Percentiles rank a stretch among this genome's conserved stretches.
These are phyloP conservation scores for Triplophysa tibetana DNA, from an alignment of 2,113 vertebrate genomes.

Conservation along the genomic window DNA sequence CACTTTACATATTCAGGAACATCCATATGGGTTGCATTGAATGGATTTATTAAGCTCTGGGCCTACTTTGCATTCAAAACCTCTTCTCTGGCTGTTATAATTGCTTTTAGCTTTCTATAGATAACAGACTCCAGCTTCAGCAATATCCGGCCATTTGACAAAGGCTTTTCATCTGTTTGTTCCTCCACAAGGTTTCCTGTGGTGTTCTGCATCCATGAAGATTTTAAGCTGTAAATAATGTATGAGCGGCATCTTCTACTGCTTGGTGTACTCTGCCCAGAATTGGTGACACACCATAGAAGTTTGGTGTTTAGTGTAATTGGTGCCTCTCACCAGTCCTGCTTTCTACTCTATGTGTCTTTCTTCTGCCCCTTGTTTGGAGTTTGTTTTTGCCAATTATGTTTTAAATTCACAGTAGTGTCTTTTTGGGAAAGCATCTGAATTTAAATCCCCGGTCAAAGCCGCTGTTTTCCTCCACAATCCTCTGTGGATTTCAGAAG, in stretches of 20 bases:
- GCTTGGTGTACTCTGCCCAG: not conserved
- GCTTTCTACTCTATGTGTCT: not conserved
- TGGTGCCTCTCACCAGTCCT: not conserved
- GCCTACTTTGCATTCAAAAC: constrained; percentile 32
- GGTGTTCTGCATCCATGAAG: constrained; percentile 10
- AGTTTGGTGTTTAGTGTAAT: not conserved
- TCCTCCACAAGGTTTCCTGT: constrained; percentile 2
- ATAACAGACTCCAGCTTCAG: constrained; percentile 43
- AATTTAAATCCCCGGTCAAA: constrained; percentile 11
- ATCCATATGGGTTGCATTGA: constrained; percentile 11
- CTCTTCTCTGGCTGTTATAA: constrained; percentile 30
- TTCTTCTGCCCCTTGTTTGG: not conserved
- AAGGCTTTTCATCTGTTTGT: constrained; percentile 44
- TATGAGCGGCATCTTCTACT: constrained; percentile 16
- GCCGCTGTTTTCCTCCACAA: constrained; percentile 55
- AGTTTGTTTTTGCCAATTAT: not conserved
- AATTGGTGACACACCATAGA: not conserved
- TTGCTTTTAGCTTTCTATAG: constrained; percentile 38
- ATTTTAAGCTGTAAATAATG: constrained; percentile 31
- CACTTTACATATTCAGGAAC: not conserved
- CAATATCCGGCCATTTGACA: constrained; percentile 20
- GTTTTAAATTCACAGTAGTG: constrained; percentile 8
- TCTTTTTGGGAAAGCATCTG: not conserved
- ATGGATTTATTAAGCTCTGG: constrained; percentile 18
- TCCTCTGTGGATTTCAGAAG: constrained; percentile 63